Percentiles rank a stretch among this genome's conserved stretches.
Evolutionary conservation across 2,113 vertebrate species (phyloP).

Genomic region (Peromyscus californicus): DNA sequence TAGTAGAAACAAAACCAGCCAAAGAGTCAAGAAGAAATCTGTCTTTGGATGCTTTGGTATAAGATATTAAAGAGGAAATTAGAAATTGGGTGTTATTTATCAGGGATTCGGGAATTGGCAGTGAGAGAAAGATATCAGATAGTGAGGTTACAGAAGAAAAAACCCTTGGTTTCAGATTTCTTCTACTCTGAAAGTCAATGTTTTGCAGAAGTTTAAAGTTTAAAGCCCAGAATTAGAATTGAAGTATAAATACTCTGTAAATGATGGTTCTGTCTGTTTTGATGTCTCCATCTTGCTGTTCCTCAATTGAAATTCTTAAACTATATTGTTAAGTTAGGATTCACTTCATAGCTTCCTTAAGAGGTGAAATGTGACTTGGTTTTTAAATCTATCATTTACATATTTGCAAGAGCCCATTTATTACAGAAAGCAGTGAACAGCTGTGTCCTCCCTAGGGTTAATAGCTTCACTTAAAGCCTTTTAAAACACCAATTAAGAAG

Average conservation of each 20-base stretch:
- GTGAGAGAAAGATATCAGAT: background rate
- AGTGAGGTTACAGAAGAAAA: background rate
- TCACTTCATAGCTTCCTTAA: conserved; percentile 62
- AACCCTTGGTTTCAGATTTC: conserved; percentile 14
- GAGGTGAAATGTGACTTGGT: conserved; percentile 68
- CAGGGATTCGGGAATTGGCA: background rate
- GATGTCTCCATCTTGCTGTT: conserved; percentile 37
- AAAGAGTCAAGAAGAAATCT: background rate
- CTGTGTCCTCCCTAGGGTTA: conserved; percentile 53
- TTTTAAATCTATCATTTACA: conserved; percentile 72
- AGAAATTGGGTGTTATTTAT: background rate
- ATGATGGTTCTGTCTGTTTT: conserved; percentile 14
- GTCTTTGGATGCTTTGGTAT: background rate
- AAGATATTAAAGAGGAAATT: background rate
- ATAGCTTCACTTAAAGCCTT: conserved; percentile 66
- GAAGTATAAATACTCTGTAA: conserved; percentile 7
- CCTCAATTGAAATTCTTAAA: conserved; percentile 47
- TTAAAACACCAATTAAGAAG: conserved; percentile 69
- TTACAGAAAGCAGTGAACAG: conserved; percentile 65
- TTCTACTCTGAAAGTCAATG: background rate
- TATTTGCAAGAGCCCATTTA: conserved; percentile 61
- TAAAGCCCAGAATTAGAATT: conserved; percentile 7
- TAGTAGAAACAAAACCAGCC: background rate
- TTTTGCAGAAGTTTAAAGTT: background rate
- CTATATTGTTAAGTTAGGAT: conserved; percentile 52